These are phyloP conservation scores for Crypturellus tataupa DNA, from an alignment of 2,797 vertebrate species.

Conservation along the genomic window DNA sequence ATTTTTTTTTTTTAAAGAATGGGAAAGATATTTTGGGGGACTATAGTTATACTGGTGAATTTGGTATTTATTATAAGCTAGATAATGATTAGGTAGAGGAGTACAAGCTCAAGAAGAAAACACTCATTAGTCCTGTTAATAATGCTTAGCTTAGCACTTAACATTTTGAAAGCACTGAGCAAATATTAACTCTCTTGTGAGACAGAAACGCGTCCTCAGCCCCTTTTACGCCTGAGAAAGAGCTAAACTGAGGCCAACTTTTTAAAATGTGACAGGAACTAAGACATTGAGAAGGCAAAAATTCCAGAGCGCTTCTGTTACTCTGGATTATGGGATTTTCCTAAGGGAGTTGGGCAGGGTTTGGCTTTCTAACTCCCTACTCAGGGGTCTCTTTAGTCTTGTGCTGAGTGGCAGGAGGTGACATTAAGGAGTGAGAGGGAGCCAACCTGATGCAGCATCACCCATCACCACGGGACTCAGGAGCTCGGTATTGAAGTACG, in stretches of 20 bases:
- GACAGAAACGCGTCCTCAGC: not conserved
- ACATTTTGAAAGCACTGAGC: slow-evolving; percentile 55
- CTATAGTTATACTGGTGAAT: not conserved
- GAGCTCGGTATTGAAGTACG: not conserved
- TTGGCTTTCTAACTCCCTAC: slow-evolving; percentile 11
- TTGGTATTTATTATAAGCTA: slow-evolving; percentile 8
- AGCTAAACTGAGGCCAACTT: not conserved
- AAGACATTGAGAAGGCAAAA: not conserved
- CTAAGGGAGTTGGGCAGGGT: slow-evolving; percentile 17
- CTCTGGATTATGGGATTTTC: slow-evolving; percentile 46
- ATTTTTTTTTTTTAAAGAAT: not conserved
- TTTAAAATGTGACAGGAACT: not conserved
- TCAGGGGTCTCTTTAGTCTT: slow-evolving; percentile 28
- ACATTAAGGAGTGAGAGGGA: slow-evolving; percentile 17
- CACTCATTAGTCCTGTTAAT: slow-evolving; percentile 53
- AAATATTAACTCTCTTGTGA: slow-evolving; percentile 56
- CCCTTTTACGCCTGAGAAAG: not conserved
- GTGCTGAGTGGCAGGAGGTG: not conserved
- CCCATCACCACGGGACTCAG: not conserved
- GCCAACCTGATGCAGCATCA: slow-evolving; percentile 5
- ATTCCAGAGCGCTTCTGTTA: not conserved
- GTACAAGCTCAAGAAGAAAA: slow-evolving; percentile 24
- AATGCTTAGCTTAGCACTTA: slow-evolving; percentile 40
- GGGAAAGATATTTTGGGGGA: not conserved
- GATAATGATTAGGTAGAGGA: slow-evolving; percentile 33